Conservation (phyloP, 2,888 invertebrate genomes). For the Galerucella pusilla region DNA sequence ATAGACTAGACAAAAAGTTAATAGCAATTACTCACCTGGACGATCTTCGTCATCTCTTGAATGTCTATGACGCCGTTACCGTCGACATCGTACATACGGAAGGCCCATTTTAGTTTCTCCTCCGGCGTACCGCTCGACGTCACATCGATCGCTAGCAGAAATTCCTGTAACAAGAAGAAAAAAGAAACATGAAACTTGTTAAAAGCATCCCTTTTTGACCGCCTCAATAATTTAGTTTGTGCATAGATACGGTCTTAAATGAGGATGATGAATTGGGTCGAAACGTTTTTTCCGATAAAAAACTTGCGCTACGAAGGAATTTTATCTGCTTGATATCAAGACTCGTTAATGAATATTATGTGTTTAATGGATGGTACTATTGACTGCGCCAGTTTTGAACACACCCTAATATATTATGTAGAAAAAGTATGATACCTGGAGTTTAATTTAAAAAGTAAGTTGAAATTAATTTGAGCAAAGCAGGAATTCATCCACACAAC, state of each 20-base stretch:
- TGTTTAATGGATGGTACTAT: neutral
- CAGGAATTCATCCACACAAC: no score
- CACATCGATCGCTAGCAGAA: constrained; percentile 96
- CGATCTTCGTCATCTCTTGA: constrained; percentile 99
- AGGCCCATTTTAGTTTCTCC: constrained; percentile 98
- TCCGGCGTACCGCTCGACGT: constrained; percentile 97
- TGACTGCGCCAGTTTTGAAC: neutral
- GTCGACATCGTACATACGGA: constrained; percentile 98
- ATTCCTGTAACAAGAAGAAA: constrained; percentile 75
- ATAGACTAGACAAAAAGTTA: constrained; percentile 7
- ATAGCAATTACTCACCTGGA: constrained; percentile 78
- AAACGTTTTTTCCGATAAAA: neutral
- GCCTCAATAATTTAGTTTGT: constrained; percentile 35
- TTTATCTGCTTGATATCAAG: neutral
- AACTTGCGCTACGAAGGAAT: neutral
- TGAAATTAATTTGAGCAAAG: no score
- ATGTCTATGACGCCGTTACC: constrained; percentile 98
- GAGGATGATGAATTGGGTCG: constrained; percentile 1
- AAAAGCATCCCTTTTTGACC: constrained; percentile 16
- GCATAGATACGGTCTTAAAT: no score
- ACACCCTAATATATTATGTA: neutral
- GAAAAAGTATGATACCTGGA: no score
- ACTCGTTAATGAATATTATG: no score
- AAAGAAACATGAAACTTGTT: constrained; percentile 23
- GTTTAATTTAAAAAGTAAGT: no score